A percentile compares a stretch with the other conserved stretches of the same genome.
Evolutionary conservation across 1,140 invertebrate species (phyloP).

Genomic region (Drosophila chauvacae): DNA sequence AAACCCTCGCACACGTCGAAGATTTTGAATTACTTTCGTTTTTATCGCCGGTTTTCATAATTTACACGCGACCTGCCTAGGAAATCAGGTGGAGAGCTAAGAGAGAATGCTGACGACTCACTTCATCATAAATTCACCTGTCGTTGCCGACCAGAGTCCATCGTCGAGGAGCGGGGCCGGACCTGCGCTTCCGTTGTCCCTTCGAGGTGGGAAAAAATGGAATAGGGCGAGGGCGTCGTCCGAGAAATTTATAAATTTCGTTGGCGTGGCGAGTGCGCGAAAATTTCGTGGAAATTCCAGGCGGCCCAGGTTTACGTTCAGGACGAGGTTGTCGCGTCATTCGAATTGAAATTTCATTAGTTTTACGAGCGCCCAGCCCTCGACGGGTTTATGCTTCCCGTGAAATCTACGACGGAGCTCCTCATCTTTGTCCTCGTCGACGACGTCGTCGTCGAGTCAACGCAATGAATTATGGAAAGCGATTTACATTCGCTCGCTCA

Average conservation of each 20-base stretch:
- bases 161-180: conserved; percentile 48
- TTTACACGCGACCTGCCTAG: conserved; percentile 63
- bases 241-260: conserved; percentile 64
- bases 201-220: conserved; percentile 41
- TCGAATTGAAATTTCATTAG: conserved; percentile 81
- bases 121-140: conserved; percentile 82
- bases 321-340: conserved; percentile 62
- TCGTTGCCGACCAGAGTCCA: conserved; percentile 58
- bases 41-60: conserved; percentile 69
- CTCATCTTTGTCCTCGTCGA: not conserved
- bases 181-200: conserved; percentile 71
- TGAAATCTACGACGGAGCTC: conserved; percentile 43
- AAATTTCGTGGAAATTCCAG: conserved; percentile 76
- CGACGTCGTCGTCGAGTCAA: conserved; percentile 24
- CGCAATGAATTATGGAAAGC: conserved; percentile 77
- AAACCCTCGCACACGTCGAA: conserved; percentile 57
- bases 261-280: conserved; percentile 70
- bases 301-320: conserved; percentile 7
- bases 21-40: conserved; percentile 81
- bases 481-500: conserved; percentile 76
- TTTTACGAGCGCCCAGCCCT: conserved; percentile 70
- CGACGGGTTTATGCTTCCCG: conserved; percentile 62
- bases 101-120: conserved; percentile 62
- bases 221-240: conserved; percentile 6
- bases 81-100: conserved; percentile 14